Evolutionary conservation across 2,888 invertebrate species (phyloP), one percentile per base, ranked within the genome.

Genomic region (Nemapogon koenigi): DNA sequence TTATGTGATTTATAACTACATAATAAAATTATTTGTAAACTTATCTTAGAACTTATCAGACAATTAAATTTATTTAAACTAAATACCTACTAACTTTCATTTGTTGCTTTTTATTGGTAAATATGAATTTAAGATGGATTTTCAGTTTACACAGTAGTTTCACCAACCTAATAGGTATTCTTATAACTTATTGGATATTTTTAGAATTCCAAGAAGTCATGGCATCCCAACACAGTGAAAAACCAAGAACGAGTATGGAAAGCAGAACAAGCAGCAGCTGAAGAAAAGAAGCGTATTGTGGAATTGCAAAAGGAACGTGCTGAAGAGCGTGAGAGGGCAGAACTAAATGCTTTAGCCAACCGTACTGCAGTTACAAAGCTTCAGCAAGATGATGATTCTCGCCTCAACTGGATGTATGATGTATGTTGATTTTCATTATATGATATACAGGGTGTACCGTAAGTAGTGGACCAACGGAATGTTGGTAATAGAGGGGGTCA

Each of bases 331-430:
- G 85, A 84, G 42, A 71, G 83, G 2, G 84, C 87, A 35, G 86
- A 88, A 43, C 69, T 89, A n/a, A 83, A 82, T 39, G 81, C 82
- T 31, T 70, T 84, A 82, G 85, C 36, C 57, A 69, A 2, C 73
- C 81, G 83, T 71, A 50, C 67, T 1, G 57, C 79, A 31, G 65
- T 64, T 8, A 50, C 47, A 8, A 4, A 10, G 3, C 7, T 19
- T 6, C 19, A 33, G 13, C n/a, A n/a, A n/a, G n/a, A n/a, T n/a
- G 71, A 76, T 38, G 83, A 85, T 38, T 81, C 83, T 40, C 87
- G 91, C 45, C 64, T 94, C 37, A 89, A 91, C 59, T 94, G 93
- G 93, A 93, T 93, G 92, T 93, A 94, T 59, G 90, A 92, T 80
- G 85, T 83, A 63, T 40, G 63, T 53, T 37, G 28, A 31, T 10